Evolutionary conservation across 2,113 vertebrate species (phyloP), one percentile per base, ranked within the genome.

Genomic region (Vulpes vulpes): DNA sequence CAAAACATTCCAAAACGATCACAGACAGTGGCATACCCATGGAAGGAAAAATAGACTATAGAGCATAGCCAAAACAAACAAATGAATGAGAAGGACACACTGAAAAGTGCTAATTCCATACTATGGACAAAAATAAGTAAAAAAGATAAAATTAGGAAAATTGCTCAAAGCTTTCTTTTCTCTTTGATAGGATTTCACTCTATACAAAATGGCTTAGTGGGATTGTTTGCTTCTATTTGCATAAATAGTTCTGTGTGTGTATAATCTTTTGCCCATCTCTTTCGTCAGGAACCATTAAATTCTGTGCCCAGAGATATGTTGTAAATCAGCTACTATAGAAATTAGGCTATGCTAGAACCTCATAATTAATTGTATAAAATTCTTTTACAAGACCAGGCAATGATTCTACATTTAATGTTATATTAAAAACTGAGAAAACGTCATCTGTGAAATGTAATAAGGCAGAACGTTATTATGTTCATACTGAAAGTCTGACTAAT

Each of bases 341-440:
- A 97, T 97, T 94, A 90, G 60, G 80, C 65, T 97, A 87, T 97
- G 87, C 73, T 98, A 81, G 97, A 89, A 96, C 97, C 62, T 97
- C 35, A 60, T 97, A 97, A 98, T 97, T 98, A 97, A 96, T 96
- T 96, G 67, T 95, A 43, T 81, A 93, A 98, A 96, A 95, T 95
- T 96, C 10, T 91, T 89, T 98, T 97, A 98, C 82, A 97, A 96
- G 95, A 97, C 35, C 32, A 98, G 96, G 93, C 91, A 94, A 89
- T 96, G 78, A 80, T 92, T 81, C 79, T 97, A 83, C 27, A 96
- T 94, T 98, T 97, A 97, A 97, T 97, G 86, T 98, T 97, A 96
- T 84, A 96, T 98, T 98, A 97, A 95, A 97, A 95, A 43, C 93
- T 97, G 83, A 95, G 92, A 90, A 98, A 97, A 97, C 9, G 11